Evolutionary conservation across 2,797 vertebrate species (phyloP), one percentile per base, ranked within the genome.

Genomic region (Gila robusta): DNA sequence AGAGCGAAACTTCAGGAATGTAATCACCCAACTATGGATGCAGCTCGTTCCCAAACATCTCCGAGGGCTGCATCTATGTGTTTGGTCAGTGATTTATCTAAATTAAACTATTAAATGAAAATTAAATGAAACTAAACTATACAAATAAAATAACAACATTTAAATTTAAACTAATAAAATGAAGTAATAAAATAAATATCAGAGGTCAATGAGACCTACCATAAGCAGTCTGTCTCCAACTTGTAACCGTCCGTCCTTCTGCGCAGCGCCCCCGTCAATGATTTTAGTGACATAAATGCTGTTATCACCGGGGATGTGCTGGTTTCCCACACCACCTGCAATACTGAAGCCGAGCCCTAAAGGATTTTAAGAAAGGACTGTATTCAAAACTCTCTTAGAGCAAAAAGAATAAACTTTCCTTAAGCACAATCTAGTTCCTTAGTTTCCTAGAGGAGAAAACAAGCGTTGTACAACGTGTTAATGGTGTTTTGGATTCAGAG

Each of bases 231-330:
- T 95, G 92, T 99, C 98, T 91, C 98, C 98, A 83, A 99, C 96
- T 91, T 99, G 97, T 86, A 99, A 93, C 77, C 96, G 94, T 7
- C 96, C 92, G 86, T 99, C 98, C 91, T 98, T 99, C 89, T 98
- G 97, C 0, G 98, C 98, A 70, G 98, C 98, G 74, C 98, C 98
- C 0, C 98, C 98, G 64, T 99, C 98, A 49, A 99, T 99, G 88
- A 99, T 98, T 93, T 99, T 99, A 79, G 98, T 99, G 88, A 99
- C 97, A 82, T 98, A 99, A 91, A 99, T 99, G 92, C 98, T 99
- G 93, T 99, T 99, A 95, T 99, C 98, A 56, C 98, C 97, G 0
- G 98, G 98, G 87, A 99, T 98, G 95, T 99, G 98, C 83, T 99
- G 98, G 93, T 99, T 99, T 78, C 98, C 98, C 87, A 99, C 97